Evolutionary conservation across 2,888 invertebrate genomes (phyloP), one percentile per base, ranked within the genome.

Genomic region (Cephalotes varians): DNA sequence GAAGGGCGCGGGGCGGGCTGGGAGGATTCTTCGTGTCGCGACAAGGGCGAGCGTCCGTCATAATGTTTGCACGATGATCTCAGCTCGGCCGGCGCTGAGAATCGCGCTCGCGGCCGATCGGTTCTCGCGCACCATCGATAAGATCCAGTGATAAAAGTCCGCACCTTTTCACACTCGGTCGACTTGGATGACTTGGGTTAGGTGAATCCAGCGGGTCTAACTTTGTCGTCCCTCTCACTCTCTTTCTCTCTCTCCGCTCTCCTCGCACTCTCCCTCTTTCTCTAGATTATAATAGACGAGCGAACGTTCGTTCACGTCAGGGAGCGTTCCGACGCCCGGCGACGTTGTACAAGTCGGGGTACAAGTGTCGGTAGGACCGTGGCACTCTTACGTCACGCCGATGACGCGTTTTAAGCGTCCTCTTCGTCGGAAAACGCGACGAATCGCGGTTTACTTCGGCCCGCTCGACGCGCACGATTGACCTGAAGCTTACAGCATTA

Each of bases 11-110:
- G 83, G 81, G 88, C 87, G 84, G 76, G 77, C 79, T 74, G 77
- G 85, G 85, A 84, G 81, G 84, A 87, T 88, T 83, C 81, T 86
- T 86, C 88, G 85, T 88, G 81, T 86, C 83, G 86, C 79, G 85
- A 58, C 84, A 80, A 86, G 74, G 83, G 77, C 86, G 86, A 90
- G 54, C 67, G 83, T 91, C 91, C 90, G 92, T 93, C 93, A 93
- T 93, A 91, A 90, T 93, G 91, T 90, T 89, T 88, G 88, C 85
- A 89, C 88, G 89, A 88, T 91, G 92, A 92, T 92, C 89, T 91
- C 92, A 93, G n/a, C n/a, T n/a, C 91, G 88, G 87, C 83, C 86
- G 81, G 49, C 34, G 73, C 62, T 28, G 37, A 67, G 21, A 44
- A 28, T 25, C 58, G 49, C 51, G 69, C 31, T 76, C 40, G 40